phyloP scores from a whole-genome alignment of 30 jellyfish, hydroid and myxozoan species.

The Chironex yamaguchii region DNA sequence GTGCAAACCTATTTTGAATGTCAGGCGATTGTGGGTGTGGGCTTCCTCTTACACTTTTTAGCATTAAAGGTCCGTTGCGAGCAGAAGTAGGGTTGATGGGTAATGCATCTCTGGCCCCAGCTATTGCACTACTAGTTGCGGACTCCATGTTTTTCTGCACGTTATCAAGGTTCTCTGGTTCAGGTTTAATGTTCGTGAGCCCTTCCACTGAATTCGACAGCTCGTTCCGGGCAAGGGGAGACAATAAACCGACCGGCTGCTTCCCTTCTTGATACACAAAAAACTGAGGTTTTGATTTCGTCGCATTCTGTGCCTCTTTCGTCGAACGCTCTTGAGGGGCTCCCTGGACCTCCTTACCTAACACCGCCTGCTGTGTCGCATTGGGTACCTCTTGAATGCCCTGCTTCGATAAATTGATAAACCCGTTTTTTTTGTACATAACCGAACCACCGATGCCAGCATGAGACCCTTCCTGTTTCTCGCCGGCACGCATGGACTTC shows the following conservation, averaged over 20 bases:
- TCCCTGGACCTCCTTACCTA: background rate
- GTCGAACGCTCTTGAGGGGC: background rate
- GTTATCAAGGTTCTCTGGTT: background rate
- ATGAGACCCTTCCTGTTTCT: background rate
- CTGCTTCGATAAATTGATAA: background rate
- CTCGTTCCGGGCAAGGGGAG: background rate
- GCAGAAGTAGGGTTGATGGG: background rate
- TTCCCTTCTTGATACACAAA: background rate
- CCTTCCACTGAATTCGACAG: background rate
- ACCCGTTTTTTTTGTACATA: background rate
- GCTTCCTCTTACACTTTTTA: background rate
- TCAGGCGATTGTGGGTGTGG: background rate
- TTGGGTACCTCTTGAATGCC: background rate
- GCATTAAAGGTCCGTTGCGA: background rate
- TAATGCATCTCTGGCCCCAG: background rate
- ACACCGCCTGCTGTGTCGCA: background rate
- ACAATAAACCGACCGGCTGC: background rate
- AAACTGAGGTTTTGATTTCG: background rate
- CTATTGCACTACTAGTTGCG: background rate
- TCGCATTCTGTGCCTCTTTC: background rate
- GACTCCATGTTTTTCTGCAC: background rate
- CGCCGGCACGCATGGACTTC: background rate
- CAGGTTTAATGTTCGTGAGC: background rate
- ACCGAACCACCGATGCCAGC: background rate
- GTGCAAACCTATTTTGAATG: background rate